Evolutionary conservation across 2,797 vertebrate genomes (phyloP), one percentile per base, ranked within the genome.

Genomic region (Silurus aristotelis): DNA sequence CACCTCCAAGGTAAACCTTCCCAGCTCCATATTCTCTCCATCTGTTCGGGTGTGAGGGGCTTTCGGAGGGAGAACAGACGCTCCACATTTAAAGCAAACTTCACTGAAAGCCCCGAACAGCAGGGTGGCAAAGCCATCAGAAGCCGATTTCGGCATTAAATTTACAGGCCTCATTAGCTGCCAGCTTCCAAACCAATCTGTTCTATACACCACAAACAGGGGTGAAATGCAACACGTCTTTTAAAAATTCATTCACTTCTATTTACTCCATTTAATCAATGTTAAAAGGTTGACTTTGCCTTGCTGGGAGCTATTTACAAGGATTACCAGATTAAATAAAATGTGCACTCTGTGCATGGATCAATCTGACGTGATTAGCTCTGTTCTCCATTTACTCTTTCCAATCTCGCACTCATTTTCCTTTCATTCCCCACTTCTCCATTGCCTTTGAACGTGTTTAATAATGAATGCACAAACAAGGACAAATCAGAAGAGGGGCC

Each of bases 1-100:
- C 97, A 98, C 97, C 97, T 98, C 96, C 89, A 96, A 97, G 96
- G 96, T 97, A 99, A 97, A 98, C 95, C 97, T 96, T 97, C 96
- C 95, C 92, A 91, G 94, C 95, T 96, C 96, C 94, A 95, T 95
- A 95, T 96, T 96, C 95, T 92, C 94, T 91, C 97, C 98, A 99
- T 99, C 98, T 99, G 98, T 96, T 97, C 93, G 95, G 94, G 97
- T 98, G 98, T 97, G 95, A 97, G 95, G 94, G 96, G 94, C 75
- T 83, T 88, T 80, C 83, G 43, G 79, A 84, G 84, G 88, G 82
- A 85, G 82, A 98, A 98, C 97, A 98, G 97, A 97, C 96, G 96
- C 93, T 97, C 94, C 92, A 94, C 95, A 96, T 96, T 97, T 96
- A 96, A 97, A 95, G 93, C 92, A 91, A 92, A 95, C 95, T 94